Conservation (phyloP, 2,888 invertebrate genomes). For the Amphiduros pacificus region DNA sequence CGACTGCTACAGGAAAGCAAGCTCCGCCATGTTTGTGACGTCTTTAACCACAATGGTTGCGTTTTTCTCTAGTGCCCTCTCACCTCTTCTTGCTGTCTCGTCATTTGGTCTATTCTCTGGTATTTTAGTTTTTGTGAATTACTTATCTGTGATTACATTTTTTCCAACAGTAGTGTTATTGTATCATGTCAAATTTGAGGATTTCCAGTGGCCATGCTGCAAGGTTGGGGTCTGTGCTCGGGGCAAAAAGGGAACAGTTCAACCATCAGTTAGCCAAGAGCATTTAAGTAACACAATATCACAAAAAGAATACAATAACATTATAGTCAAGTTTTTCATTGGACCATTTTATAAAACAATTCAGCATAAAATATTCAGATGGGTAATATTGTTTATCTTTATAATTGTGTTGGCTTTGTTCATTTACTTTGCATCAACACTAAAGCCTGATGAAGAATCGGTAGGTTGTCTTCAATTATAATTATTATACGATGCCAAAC, state of each 20-base stretch:
- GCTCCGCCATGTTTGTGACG: conserved; percentile 49
- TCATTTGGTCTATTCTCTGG: conserved; percentile 51
- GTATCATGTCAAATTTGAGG: conserved; percentile 32
- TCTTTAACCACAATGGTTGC: conserved; percentile 52
- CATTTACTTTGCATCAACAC: conserved; percentile 36
- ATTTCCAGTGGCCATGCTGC: conserved; percentile 29
- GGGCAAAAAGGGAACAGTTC: too few relatives aligned
- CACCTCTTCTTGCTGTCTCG: conserved; percentile 43
- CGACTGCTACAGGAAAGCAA: conserved; percentile 45
- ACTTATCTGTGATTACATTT: conserved; percentile 50
- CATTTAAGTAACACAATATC: too few relatives aligned
- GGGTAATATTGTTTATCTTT: conserved; percentile 35
- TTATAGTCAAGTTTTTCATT: conserved; percentile 23
- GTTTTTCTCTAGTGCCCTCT: conserved; percentile 46
- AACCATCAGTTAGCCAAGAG: too few relatives aligned
- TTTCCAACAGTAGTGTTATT: conserved; percentile 45
- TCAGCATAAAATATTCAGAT: conserved; percentile 36
- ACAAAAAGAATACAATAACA: conserved; percentile 13
- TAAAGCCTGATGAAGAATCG: conserved; percentile 46
- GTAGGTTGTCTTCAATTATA: too few relatives aligned
- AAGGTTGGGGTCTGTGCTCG: not conserved
- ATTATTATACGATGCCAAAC: too few relatives aligned
- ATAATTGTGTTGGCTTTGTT: conserved; percentile 33
- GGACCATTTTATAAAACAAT: conserved; percentile 40
- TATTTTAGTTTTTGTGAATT: conserved; percentile 48